Evolutionary conservation across 2,888 invertebrate species (phyloP), one percentile per base, ranked within the genome.

Genomic region (Euzetes globulus): DNA sequence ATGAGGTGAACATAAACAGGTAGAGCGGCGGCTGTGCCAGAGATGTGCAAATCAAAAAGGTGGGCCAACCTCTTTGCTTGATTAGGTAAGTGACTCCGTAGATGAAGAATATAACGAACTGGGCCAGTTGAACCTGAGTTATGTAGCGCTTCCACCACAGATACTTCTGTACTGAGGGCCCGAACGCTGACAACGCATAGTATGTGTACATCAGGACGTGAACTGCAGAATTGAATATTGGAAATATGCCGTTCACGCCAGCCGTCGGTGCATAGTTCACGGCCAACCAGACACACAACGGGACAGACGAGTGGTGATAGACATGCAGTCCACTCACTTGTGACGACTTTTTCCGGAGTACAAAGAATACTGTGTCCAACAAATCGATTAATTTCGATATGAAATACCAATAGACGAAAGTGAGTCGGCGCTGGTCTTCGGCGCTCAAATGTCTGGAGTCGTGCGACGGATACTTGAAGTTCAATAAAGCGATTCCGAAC

Each of bases 91-190:
- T 33, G 1, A 58, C 29, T 9, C 33, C 37, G 29, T 74, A 74
- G 22, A 72, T 1, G 27, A 71, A 58, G 33, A 71, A 74, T 15
- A 74, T 22, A n/a, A 63, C 52, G 37, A 74, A 74, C 41, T 74
- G 74, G 84, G 92, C 92, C 86, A 96, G 84, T 84, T 96, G 96
- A 79, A 96, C 85, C 78, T 90, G 89, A 0, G 96, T 96, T 80
- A 96, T 87, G 83, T 96, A 94, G 81, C 90, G 92, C 85, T 96
- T 96, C 95, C 95, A 96, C 94, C 94, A 95, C 15, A 96, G 85
- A 82, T 88, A 93, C 82, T 89, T 89, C 81, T 88, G 86, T 74
- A 93, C 87, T 0, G 84, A 80, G 0, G 94, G 92, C 1, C 95
- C 95, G 77, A 94, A 86, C 0, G 92, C 92, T 0, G 94, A 88